Conservation (phyloP, 2,113 vertebrate species). For the Alligator sinensis region DNA sequence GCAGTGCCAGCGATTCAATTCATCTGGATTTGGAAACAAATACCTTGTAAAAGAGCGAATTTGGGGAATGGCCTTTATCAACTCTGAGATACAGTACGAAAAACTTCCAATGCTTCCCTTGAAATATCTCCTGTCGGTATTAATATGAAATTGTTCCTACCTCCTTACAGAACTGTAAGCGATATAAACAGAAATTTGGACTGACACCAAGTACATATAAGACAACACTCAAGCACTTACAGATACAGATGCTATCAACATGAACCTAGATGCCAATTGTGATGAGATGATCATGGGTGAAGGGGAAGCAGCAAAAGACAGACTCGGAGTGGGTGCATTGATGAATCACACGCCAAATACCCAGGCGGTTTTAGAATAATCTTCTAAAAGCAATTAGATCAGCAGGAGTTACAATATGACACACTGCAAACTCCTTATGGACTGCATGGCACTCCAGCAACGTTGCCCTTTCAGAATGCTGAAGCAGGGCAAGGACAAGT, state of each 20-base stretch:
- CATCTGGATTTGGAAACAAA: neutral
- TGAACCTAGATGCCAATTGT: neutral
- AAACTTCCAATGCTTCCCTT: neutral
- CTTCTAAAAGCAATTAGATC: neutral
- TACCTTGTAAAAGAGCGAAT: neutral
- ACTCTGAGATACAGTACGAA: neutral
- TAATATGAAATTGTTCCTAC: neutral
- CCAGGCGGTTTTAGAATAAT: neutral
- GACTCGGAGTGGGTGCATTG: neutral
- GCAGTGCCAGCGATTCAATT: neutral
- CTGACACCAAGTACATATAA: neutral
- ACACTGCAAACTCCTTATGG: rapidly evolving
- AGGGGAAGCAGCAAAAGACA: neutral
- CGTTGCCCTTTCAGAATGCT: neutral
- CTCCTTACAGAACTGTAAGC: neutral
- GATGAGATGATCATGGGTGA: neutral
- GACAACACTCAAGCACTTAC: neutral
- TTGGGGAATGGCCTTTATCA: neutral
- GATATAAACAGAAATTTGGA: neutral
- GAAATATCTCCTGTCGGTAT: neutral
- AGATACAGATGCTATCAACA: neutral
- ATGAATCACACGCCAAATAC: neutral
- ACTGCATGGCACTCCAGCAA: neutral
- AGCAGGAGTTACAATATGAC: neutral
- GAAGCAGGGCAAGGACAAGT: neutral